Percentiles rank a stretch among this genome's conserved stretches.
Evolutionary conservation across 2,888 invertebrate species (phyloP).

Genomic region (Luffia ferchaultella): DNA sequence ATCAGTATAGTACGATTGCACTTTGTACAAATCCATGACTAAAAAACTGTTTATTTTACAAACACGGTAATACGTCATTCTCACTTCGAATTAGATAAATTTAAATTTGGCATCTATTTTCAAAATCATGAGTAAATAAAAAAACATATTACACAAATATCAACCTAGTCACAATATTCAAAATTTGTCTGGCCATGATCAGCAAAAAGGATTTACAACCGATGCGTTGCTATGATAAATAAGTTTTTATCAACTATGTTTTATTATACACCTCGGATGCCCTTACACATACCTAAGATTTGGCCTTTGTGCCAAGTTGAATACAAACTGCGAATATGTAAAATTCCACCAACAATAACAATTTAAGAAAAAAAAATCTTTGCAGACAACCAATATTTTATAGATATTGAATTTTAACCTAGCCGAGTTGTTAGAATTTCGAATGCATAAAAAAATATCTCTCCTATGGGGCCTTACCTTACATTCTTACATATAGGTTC

Average conservation of each 20-base stretch:
- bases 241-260: conserved; percentile 51
- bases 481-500: conserved; percentile 56
- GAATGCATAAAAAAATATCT: conserved; percentile 65
- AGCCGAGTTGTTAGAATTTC: conserved; percentile 48
- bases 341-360: conserved; percentile 53
- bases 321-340: conserved; percentile 57
- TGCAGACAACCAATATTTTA: conserved; percentile 20
- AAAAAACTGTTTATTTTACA: neutral
- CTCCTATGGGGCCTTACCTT: conserved; percentile 63
- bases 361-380: conserved; percentile 35
- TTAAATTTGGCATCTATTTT: neutral
- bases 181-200: conserved; percentile 39
- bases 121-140: conserved; percentile 27
- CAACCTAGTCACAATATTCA: neutral
- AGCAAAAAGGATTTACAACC: too few species aligned
- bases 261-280: conserved; percentile 51
- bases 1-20: neutral
- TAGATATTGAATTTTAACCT: too few species aligned
- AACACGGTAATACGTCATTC: neutral
- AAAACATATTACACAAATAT: neutral
- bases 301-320: conserved; percentile 40
- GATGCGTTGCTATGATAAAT: too few species aligned
- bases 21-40: neutral
- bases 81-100: neutral
- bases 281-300: conserved; percentile 49